A percentile compares a stretch with the other conserved stretches of the same genome.
These are phyloP conservation scores for Zaprionus kolodkinae DNA, from an alignment of 1,140 invertebrate species.

Conservation along the genomic window DNA sequence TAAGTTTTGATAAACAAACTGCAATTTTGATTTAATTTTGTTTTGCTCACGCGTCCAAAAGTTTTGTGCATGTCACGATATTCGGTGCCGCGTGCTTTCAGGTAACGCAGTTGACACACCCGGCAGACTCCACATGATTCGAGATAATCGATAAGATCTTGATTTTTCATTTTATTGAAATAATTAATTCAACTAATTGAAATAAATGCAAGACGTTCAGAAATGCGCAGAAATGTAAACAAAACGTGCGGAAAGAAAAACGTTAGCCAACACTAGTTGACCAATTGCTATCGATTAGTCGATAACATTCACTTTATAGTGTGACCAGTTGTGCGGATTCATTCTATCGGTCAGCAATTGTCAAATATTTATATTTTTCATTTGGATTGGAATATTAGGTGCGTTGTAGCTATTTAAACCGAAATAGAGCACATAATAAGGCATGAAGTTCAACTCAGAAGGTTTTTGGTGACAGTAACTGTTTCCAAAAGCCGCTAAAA, in stretches of 20 bases:
- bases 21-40: neutral
- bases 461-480: neutral
- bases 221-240: conserved; percentile 42
- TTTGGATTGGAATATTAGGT: conserved; percentile 56
- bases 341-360: conserved; percentile 16
- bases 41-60: conserved; percentile 75
- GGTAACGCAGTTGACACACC: conserved; percentile 86
- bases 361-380: conserved; percentile 40
- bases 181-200: conserved; percentile 20
- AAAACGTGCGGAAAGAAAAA: conserved; percentile 48
- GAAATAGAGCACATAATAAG: neutral
- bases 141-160: conserved; percentile 83
- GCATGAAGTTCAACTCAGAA: no score
- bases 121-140: conserved; percentile 85
- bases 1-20: conserved; percentile 10
- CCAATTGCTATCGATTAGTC: neutral
- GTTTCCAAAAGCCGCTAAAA: neutral
- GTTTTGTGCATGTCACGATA: conserved; percentile 84
- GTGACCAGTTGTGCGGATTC: conserved; percentile 17
- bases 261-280: conserved; percentile 21
- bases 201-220: neutral
- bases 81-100: conserved; percentile 83
- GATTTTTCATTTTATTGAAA: conserved; percentile 66
- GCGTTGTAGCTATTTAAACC: neutral
- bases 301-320: conserved; percentile 15